Conservation (phyloP, 2,113 vertebrate species). For the Varanus salvator region DNA sequence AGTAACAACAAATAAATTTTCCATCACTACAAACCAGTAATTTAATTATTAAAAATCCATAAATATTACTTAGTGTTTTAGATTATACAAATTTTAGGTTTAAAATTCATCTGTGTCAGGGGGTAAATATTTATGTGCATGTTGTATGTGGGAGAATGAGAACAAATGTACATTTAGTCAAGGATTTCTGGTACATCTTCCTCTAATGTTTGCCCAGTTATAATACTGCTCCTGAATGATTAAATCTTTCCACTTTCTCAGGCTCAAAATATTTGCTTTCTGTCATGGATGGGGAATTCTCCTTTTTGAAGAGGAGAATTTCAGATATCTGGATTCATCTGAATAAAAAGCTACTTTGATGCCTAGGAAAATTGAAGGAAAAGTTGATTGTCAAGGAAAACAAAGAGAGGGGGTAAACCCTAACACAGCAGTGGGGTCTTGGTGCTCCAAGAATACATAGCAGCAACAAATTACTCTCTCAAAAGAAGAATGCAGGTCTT, state of each 20-base stretch:
- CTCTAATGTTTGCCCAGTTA: not conserved
- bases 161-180: not conserved
- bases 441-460: conserved; percentile 70
- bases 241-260: conserved; percentile 19
- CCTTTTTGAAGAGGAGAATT: conserved; percentile 21
- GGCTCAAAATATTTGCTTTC: conserved; percentile 25
- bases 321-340: conserved; percentile 23
- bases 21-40: not conserved
- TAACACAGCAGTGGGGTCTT: conserved; percentile 57
- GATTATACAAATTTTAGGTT: not conserved
- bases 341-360: conserved; percentile 55
- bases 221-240: conserved; percentile 10
- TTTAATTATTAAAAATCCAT: not conserved
- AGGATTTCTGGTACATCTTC: not conserved
- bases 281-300: not conserved
- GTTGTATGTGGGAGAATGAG: not conserved
- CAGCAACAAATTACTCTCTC: conserved; percentile 90
- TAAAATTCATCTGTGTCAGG: not conserved
- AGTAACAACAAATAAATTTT: not conserved
- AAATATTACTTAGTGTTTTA: not conserved
- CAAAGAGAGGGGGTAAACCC: conserved; percentile 49
- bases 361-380: conserved; percentile 43
- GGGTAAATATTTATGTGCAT: not conserved
- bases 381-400: conserved; percentile 46
- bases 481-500: conserved; percentile 88